A percentile compares a stretch with the other conserved stretches of the same genome.
phyloP scores from a whole-genome alignment of 2,797 vertebrate genomes.

The Lemur catta region DNA sequence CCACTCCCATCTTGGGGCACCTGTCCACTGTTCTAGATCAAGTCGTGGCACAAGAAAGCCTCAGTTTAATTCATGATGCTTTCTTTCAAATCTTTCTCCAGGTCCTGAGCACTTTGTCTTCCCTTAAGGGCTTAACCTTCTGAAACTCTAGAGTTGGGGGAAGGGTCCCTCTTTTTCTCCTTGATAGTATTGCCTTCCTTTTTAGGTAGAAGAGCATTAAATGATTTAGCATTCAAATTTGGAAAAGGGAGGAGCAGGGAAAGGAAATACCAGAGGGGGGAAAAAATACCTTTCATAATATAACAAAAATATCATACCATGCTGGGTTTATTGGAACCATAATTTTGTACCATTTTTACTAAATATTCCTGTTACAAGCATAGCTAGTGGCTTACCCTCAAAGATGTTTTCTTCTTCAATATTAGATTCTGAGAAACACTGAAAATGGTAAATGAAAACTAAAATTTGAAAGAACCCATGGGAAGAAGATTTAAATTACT shows the following conservation, averaged over 20 bases:
- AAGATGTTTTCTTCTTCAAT: background rate
- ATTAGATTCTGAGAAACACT: background rate
- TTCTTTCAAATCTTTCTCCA: background rate
- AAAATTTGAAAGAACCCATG: background rate
- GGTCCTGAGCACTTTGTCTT: background rate
- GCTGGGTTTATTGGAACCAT: background rate
- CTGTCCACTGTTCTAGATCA: background rate
- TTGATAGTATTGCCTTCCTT: background rate
- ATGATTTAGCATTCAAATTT: background rate
- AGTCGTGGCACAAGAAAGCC: rapidly evolving
- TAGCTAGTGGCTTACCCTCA: background rate
- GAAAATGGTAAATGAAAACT: background rate
- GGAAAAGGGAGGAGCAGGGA: background rate
- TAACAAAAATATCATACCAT: background rate
- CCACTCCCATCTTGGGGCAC: rapidly evolving
- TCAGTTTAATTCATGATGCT: background rate
- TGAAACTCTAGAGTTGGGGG: background rate
- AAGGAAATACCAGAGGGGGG: background rate
- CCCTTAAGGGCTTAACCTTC: background rate
- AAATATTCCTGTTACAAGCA: background rate
- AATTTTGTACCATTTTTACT: background rate
- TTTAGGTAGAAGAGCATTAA: background rate
- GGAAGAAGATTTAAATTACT: background rate
- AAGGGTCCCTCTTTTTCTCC: background rate
- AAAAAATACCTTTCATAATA: background rate